Conservation (phyloP, 2,888 invertebrate genomes). For the Blastobasis lacticolella region DNA sequence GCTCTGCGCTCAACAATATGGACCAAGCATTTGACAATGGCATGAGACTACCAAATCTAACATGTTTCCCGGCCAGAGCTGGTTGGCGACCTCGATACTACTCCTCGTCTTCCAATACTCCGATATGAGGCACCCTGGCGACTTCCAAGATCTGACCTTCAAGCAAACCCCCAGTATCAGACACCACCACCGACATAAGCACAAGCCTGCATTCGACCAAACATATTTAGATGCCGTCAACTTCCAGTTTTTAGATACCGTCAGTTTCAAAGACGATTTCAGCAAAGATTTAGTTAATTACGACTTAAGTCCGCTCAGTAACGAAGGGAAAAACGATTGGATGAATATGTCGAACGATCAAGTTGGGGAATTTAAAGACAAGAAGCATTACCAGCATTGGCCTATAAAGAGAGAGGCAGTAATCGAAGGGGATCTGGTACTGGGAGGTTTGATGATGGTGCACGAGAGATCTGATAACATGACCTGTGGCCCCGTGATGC, state of each 20-base stretch:
- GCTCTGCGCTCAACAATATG: slow-evolving; percentile 33
- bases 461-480: slow-evolving; percentile 91
- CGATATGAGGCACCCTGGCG: slow-evolving; percentile 44
- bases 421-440: slow-evolving; percentile 89
- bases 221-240: slow-evolving; percentile 26
- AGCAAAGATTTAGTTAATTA: slow-evolving; percentile 32
- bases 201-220: slow-evolving; percentile 36
- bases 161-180: slow-evolving; percentile 27
- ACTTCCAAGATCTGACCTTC: slow-evolving; percentile 23
- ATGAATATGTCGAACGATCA: slow-evolving; percentile 54
- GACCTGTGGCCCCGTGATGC: slow-evolving; percentile 95
- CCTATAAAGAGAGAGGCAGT: slow-evolving; percentile 90
- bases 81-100: slow-evolving; percentile 51
- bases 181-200: slow-evolving; percentile 56
- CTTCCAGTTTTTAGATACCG: slow-evolving; percentile 23
- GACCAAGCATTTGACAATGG: slow-evolving; percentile 41
- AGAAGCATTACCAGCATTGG: slow-evolving; percentile 73
- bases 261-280: slow-evolving; percentile 31
- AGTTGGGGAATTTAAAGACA: slow-evolving; percentile 52
- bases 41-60: slow-evolving; percentile 42
- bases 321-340: slow-evolving; percentile 46
- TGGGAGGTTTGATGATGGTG: slow-evolving; percentile 95
- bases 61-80: slow-evolving; percentile 51
- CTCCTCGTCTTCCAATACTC: slow-evolving; percentile 39
- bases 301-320: slow-evolving; percentile 24